Evolutionary conservation across 2,888 invertebrate species (phyloP).

Genomic region (Pheosia gnoma): DNA sequence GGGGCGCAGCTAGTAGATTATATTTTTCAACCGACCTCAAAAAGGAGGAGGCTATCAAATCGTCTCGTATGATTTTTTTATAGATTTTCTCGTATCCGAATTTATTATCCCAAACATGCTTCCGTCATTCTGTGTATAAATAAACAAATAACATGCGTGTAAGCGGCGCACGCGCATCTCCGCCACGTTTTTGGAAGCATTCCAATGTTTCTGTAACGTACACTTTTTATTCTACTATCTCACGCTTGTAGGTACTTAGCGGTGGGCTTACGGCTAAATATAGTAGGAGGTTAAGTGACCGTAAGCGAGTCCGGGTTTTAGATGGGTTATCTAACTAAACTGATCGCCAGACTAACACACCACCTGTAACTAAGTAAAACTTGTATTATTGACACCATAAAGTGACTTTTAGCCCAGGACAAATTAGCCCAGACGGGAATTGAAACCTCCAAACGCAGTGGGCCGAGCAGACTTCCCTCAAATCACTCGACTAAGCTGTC

Average conservation of each 20-base stretch:
- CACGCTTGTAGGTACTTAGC: not conserved
- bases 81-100: not conserved
- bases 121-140: conserved; percentile 27
- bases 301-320: conserved; percentile 8
- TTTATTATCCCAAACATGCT: conserved; percentile 18
- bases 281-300: conserved; percentile 15
- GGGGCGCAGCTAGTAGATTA: no score
- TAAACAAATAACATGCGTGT: conserved; percentile 24
- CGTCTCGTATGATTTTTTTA: no score
- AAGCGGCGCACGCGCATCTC: not conserved
- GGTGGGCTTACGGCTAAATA: conserved; percentile 10
- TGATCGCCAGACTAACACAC: no score
- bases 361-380: no score
- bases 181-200: conserved; percentile 35
- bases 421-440: no score
- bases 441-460: no score
- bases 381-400: no score
- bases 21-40: no score
- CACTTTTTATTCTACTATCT: not conserved
- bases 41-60: no score
- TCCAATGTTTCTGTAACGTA: conserved; percentile 23
- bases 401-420: no score
- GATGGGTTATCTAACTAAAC: conserved; percentile 3
- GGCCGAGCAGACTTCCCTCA: no score
- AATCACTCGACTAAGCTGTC: no score